phyloP scores from a whole-genome alignment of 2,113 vertebrate genomes.

The Sardina pilchardus region DNA sequence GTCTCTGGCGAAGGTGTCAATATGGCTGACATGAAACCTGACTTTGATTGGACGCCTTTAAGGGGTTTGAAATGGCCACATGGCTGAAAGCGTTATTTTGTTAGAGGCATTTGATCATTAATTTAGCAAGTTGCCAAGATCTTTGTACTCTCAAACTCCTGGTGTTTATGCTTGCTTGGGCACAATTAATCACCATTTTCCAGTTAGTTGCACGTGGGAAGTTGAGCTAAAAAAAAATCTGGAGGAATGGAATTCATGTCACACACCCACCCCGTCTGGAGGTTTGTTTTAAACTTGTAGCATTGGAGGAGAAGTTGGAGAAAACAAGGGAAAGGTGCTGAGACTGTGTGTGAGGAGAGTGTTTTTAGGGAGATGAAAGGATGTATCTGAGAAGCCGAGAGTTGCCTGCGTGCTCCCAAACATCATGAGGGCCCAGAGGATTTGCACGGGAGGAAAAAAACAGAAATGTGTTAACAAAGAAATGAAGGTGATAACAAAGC shows the following conservation, averaged over 20 bases:
- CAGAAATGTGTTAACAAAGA: not conserved
- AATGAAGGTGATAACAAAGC: not conserved
- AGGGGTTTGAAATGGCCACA: not conserved
- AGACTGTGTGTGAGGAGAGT: not conserved
- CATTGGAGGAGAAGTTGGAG: not conserved
- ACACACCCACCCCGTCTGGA: not conserved
- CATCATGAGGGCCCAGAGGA: not conserved
- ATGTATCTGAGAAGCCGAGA: not conserved
- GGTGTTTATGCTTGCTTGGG: not conserved
- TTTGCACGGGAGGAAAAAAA: not conserved
- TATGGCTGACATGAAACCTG: not conserved
- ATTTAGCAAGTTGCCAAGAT: not conserved
- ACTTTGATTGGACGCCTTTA: not conserved
- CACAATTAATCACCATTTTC: not conserved
- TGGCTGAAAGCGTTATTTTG: not conserved
- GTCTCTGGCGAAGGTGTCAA: not conserved
- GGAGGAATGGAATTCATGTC: not conserved
- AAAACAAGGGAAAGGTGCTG: not conserved
- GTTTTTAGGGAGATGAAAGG: slow-evolving; percentile 1
- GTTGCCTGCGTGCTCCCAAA: not conserved
- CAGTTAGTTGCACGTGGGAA: not conserved
- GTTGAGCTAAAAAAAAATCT: not conserved
- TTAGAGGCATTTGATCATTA: not conserved
- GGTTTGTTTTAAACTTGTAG: not conserved
- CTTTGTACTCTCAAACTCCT: not conserved